Conservation (phyloP, 2,113 vertebrate species). For the Hyperopisus bebe region DNA sequence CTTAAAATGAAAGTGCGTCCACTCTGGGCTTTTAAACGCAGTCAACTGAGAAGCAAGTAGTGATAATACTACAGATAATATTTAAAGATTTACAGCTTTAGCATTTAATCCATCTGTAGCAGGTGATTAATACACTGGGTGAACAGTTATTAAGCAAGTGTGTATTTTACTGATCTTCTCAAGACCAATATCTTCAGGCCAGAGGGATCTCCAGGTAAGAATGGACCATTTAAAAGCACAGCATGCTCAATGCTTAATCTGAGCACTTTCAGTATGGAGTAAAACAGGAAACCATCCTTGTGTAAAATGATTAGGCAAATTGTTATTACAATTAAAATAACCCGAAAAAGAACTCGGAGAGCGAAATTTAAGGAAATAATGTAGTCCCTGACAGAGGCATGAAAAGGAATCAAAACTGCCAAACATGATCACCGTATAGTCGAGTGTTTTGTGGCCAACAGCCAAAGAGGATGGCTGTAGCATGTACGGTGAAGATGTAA, state of each 20-base stretch:
- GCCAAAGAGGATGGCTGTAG: neutral
- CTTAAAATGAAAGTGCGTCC: neutral
- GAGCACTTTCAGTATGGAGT: neutral
- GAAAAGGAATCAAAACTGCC: neutral
- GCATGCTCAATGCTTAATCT: neutral
- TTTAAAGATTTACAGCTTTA: neutral
- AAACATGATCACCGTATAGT: neutral
- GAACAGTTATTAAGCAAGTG: neutral
- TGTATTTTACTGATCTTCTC: neutral
- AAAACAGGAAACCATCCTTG: neutral
- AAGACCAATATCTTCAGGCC: neutral
- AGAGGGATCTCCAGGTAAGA: neutral
- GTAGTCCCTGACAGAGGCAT: neutral
- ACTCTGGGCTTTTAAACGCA: neutral
- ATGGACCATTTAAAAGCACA: neutral
- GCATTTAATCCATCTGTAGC: neutral
- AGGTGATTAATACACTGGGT: neutral
- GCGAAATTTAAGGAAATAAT: neutral
- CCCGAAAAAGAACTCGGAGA: neutral
- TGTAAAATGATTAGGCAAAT: neutral
- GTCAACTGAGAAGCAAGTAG: neutral
- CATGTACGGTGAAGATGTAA: neutral
- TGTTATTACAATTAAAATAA: neutral
- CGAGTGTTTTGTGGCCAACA: neutral
- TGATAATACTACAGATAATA: neutral